Base-by-base conservation (phyloP, 2,888 invertebrate species). In the Ditula angustiorana region DNA sequence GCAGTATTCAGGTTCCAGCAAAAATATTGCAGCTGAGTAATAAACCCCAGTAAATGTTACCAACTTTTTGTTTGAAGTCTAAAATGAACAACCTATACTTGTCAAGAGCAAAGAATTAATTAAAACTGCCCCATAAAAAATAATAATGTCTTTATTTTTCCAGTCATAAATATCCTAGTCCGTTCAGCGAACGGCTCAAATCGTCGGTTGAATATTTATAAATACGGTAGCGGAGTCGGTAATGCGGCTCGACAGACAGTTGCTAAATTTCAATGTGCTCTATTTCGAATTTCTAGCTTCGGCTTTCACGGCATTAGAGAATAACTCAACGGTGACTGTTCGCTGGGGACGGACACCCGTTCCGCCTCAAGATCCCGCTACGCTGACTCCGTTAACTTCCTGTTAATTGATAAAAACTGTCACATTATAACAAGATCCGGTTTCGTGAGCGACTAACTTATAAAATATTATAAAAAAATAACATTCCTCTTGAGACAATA, bases 251-350 rank as follows among this genome's bases (percentile, higher is more conserved):
- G 87, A 86, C 88, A 86, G 88, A 86, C 92, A 92, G 92, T 91
- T 91, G 92, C 89, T 90, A 91, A 88, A 92, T 92, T 89, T 92
- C 91, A 90, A 87, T 87, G 86, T 86, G 90, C 80, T 88, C 90
- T 84, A 90, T 83, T 90, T 91, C 80, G 75, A 82, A 85, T 83
- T 78, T 79, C 81, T 80, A 80, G 85, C 81, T 81, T 86, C 82
- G 76, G 80, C 81, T 78, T 88, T 83, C 83, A 80, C 78, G 77
- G 73, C 71, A 80, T 82, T 81, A 75, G 75, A 78, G 76, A 82
- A 82, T 82, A 81, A 80, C 81, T 80, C 78, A 66, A 73, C 71
- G 68, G 76, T 76, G 78, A 75, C 76, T 78, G 72, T 76, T 73
- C 72, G 16, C 67, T 63, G 60, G 28, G 60, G 52, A 61, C 59